Base-by-base conservation (phyloP, 2,113 vertebrate genomes). In the Capreolus pygargus region DNA sequence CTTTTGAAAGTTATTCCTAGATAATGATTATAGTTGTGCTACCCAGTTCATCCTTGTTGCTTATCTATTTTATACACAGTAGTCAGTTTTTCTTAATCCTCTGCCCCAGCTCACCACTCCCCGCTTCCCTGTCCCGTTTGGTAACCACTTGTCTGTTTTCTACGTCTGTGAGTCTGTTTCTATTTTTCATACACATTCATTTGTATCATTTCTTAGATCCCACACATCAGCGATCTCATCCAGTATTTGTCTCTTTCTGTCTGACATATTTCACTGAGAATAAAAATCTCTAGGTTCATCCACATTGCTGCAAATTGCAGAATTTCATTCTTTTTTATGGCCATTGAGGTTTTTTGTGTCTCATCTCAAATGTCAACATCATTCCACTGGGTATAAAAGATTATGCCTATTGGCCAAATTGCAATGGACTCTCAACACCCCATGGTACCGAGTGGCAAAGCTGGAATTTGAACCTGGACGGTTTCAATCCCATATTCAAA, bases 91-190 rank as follows among this genome's bases (percentile, higher is more conserved):
- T 47, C 76, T 50, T 10, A 11, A 50, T 30, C 43, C 15, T 45
- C 43, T 50, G 5, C 14, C 27, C 27, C 0, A 0, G 0, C 1
- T 30, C 43, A 2, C 25, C 74, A 14, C 7, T 15, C 3, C 13
- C 39, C 14, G 4, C 15, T 47, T 47, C 14, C 27, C 76, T 47
- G 7, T 17, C 27, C 13, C 43, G 5, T 79, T 47, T 10, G 7
- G 43, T 17, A 47, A 10, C 4, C 76, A 36, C 64, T 21, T 5
- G 8, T 70, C 11, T 70, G n/a, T 21, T 70, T 70, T 70, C 64
- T 36, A 36, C 9, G 8, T 47, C 43, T 17, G 8, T 47, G 76
- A 30, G 27, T 30, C 74, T 79, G 43, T 28, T 47, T 47, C 15
- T 30, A 11, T 30, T 79, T 47, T 28, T 45, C 43, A 78, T 47